Percentiles rank a stretch among this genome's conserved stretches.
Evolutionary conservation across 64 coral and sea anemone genomes (phyloP).

Genomic region (Dendrophyllia cribrosa): DNA sequence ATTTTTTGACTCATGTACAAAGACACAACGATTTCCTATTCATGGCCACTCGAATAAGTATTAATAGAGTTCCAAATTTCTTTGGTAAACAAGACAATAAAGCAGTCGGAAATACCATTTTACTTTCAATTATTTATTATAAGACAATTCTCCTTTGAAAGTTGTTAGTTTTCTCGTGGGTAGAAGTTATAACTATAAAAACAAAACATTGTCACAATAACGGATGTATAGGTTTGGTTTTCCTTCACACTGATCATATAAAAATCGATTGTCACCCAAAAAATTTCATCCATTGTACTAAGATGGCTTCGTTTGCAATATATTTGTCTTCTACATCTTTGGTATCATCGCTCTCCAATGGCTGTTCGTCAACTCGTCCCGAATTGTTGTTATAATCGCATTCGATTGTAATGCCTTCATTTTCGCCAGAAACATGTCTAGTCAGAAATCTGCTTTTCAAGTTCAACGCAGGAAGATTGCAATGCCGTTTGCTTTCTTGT

Average conservation of each 20-base stretch:
- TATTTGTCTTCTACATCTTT: constrained; percentile 24
- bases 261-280: neutral
- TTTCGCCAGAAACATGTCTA: neutral
- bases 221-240: neutral
- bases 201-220: neutral
- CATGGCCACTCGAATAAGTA: neutral
- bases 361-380: neutral
- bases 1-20: neutral
- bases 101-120: constrained; percentile 34
- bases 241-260: neutral
- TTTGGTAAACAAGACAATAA: constrained; percentile 32
- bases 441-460: neutral
- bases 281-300: constrained; percentile 55
- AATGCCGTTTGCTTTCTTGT: neutral
- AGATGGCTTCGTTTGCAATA: constrained; percentile 10
- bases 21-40: neutral
- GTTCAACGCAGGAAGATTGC: constrained; percentile 20
- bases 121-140: constrained; percentile 40
- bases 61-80: constrained; percentile 15
- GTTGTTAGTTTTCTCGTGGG: neutral
- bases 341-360: neutral
- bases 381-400: neutral
- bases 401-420: neutral
- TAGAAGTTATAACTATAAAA: neutral
- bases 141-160: constrained; percentile 13